Conservation (phyloP, 2,797 vertebrate genomes). For the Erithacus rubecula region DNA sequence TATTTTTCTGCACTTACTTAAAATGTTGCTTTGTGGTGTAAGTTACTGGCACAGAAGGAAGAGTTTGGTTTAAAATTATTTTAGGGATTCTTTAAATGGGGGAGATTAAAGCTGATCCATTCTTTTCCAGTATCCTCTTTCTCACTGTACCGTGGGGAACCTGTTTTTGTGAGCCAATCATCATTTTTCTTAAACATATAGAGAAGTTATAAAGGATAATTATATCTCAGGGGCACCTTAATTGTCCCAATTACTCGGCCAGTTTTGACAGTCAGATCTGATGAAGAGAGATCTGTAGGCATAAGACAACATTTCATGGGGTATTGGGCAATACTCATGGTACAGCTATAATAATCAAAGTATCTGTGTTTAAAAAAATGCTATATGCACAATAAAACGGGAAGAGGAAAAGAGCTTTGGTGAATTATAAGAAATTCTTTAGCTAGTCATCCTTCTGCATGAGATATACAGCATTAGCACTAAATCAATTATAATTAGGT, state of each 20-base stretch:
- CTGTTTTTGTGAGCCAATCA: constrained; percentile 57
- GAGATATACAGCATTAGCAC: neutral
- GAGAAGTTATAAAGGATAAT: constrained; percentile 71
- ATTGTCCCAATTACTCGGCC: constrained; percentile 70
- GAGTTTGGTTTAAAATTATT: constrained; percentile 25
- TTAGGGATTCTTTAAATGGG: constrained; percentile 37
- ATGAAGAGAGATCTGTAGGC: constrained; percentile 36
- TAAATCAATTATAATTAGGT: constrained; percentile 55
- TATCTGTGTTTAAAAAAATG: neutral
- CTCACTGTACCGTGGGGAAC: constrained; percentile 6
- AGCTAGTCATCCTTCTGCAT: neutral
- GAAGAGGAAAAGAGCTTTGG: neutral
- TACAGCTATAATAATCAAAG: neutral
- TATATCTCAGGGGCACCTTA: constrained; percentile 73
- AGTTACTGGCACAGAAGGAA: neutral
- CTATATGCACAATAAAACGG: neutral
- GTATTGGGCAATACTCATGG: neutral
- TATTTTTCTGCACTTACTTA: neutral
- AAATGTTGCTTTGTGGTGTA: constrained; percentile 3
- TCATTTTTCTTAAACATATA: constrained; percentile 64
- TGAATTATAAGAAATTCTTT: neutral
- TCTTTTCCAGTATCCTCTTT: constrained; percentile 35
- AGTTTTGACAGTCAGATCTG: constrained; percentile 59
- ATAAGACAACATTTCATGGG: neutral
- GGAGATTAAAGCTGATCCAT: constrained; percentile 26